Percentiles rank a stretch among this genome's conserved stretches.
phyloP scores from a whole-genome alignment of 2,888 invertebrate genomes.

The Nomada ferruginata region DNA sequence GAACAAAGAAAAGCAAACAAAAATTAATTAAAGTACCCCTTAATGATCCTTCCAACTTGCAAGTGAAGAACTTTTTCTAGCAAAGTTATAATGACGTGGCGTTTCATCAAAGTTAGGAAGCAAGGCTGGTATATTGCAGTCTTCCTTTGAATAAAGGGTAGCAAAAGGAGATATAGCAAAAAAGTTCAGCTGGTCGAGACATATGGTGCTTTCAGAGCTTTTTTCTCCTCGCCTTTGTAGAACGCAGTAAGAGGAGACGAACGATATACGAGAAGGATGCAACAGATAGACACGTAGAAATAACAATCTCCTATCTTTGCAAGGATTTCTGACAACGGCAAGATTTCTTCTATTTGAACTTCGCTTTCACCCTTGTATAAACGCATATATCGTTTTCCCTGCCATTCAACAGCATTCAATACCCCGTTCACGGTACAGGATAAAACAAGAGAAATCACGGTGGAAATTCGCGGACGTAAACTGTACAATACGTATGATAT shows the following conservation, averaged over 20 bases:
- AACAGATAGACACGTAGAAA: constrained; percentile 49
- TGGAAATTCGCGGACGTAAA: background rate
- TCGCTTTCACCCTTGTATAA: constrained; percentile 22
- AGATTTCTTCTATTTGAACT: constrained; percentile 48
- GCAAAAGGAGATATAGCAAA: background rate
- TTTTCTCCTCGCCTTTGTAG: constrained; percentile 1
- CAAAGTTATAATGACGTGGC: background rate
- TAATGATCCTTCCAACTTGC: background rate
- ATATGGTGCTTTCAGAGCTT: constrained; percentile 26
- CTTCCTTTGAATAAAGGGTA: constrained; percentile 8
- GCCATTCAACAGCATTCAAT: constrained; percentile 51
- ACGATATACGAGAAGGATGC: constrained; percentile 1
- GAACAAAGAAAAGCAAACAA: background rate
- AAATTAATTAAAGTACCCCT: too few species aligned
- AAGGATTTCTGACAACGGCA: constrained; percentile 38
- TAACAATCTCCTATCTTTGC: constrained; percentile 32
- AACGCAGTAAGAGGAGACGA: background rate
- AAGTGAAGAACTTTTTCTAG: background rate
- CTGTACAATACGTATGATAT: background rate
- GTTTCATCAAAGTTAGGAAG: constrained; percentile 7
- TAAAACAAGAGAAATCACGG: background rate
- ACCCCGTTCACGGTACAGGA: constrained; percentile 2
- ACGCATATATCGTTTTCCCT: constrained; percentile 32
- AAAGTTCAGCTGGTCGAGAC: constrained; percentile 26
- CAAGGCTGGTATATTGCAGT: background rate